phyloP scores from a whole-genome alignment of 2,888 invertebrate species.

The Heteropelma amictum region DNA sequence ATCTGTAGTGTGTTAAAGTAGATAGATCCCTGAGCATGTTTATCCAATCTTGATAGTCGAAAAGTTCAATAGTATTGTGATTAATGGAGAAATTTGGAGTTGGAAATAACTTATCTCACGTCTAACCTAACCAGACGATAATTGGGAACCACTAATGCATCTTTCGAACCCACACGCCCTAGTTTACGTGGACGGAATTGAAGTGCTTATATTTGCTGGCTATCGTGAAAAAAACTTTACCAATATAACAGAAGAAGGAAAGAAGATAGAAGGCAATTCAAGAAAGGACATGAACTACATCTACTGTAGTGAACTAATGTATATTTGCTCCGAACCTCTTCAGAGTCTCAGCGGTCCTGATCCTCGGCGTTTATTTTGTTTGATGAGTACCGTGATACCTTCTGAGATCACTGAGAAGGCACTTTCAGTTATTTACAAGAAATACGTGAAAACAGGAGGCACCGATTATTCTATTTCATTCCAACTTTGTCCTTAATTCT shows the following conservation, averaged over 20 bases:
- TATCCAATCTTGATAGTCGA: not conserved
- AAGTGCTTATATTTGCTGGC: not conserved
- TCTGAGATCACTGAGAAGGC: too few species aligned
- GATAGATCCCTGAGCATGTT: not conserved
- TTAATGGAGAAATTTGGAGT: slow-evolving; percentile 14
- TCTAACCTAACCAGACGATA: slow-evolving; percentile 56
- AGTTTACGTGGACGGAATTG: slow-evolving; percentile 64
- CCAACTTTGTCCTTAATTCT: too few species aligned
- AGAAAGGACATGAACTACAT: too few species aligned
- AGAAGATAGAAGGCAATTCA: too few species aligned
- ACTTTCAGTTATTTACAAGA: too few species aligned
- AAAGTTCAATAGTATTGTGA: slow-evolving; percentile 4
- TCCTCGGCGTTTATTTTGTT: slow-evolving; percentile 62
- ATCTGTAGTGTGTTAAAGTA: not conserved
- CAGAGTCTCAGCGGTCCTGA: not conserved
- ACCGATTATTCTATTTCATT: too few species aligned
- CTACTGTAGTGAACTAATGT: not conserved
- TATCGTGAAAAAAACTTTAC: not conserved
- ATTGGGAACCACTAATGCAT: slow-evolving; percentile 69
- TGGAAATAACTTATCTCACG: slow-evolving; percentile 19
- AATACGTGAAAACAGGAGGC: too few species aligned
- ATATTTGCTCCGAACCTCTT: not conserved
- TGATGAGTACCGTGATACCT: slow-evolving; percentile 64
- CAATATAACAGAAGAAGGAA: slow-evolving; percentile 5
- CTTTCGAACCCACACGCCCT: slow-evolving; percentile 56